Evolutionary conservation across 2,113 vertebrate species (phyloP).

Genomic region (Embiotoca jacksoni): DNA sequence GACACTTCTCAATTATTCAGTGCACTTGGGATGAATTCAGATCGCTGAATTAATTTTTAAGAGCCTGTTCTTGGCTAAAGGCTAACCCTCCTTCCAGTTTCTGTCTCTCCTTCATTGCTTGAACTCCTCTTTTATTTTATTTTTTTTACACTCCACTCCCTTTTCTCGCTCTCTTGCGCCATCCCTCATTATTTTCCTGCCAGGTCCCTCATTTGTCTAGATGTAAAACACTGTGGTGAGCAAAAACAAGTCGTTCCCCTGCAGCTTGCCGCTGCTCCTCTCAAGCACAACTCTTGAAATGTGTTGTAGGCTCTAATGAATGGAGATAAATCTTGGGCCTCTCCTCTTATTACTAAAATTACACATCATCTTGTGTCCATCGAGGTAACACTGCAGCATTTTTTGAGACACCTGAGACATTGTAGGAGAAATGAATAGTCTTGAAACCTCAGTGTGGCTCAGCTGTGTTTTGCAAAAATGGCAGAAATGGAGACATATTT

Average conservation of each 20-base stretch:
- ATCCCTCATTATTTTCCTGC: conserved; percentile 74
- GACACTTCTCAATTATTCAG: conserved; percentile 82
- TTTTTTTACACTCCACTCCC: conserved; percentile 9
- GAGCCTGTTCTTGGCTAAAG: conserved; percentile 70
- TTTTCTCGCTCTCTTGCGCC: conserved; percentile 30
- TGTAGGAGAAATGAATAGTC: conserved; percentile 42
- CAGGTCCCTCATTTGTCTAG: conserved; percentile 72
- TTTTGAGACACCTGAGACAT: conserved; percentile 29
- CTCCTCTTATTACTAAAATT: conserved; percentile 34
- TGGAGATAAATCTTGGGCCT: conserved; percentile 50
- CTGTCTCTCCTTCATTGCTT: conserved; percentile 54
- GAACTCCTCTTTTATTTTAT: conserved; percentile 29
- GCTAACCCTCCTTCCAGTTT: conserved; percentile 59
- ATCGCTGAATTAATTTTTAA: conserved; percentile 84
- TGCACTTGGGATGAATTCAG: conserved; percentile 78
- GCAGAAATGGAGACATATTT: conserved; percentile 2
- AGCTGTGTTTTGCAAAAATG: not conserved
- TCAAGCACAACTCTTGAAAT: conserved; percentile 60
- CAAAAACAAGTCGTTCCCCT: conserved; percentile 59
- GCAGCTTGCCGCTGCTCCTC: conserved; percentile 31
- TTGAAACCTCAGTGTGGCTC: conserved; percentile 28
- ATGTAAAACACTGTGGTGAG: conserved; percentile 68
- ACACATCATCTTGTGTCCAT: conserved; percentile 26
- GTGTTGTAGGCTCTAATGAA: conserved; percentile 64
- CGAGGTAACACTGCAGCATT: conserved; percentile 1